A percentile compares a stretch with the other conserved stretches of the same genome.
Evolutionary conservation across 2,113 vertebrate species (phyloP).

Genomic region (Gasterosteus nipponicus): DNA sequence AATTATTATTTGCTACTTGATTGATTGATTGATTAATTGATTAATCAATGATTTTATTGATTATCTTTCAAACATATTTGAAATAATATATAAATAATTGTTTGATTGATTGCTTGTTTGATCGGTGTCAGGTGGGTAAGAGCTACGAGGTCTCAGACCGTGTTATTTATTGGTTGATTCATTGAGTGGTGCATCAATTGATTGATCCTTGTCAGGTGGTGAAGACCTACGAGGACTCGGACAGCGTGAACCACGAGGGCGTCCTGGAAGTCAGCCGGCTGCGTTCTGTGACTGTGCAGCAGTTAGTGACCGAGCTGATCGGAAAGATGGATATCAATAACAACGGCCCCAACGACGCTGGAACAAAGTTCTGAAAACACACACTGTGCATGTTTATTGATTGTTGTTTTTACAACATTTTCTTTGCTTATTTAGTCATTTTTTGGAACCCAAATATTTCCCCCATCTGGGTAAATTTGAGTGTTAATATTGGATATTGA

Average conservation of each 20-base stretch:
- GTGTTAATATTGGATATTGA: slow-evolving; percentile 43
- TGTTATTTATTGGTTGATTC: background rate
- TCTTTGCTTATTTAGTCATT: slow-evolving; percentile 18
- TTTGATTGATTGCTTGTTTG: background rate
- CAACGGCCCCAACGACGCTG: slow-evolving; percentile 65
- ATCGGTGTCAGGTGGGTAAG: background rate
- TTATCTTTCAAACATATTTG: background rate
- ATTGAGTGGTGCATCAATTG: background rate
- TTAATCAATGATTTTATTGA: background rate
- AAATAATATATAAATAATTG: background rate
- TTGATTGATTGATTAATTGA: background rate
- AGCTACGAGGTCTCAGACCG: background rate
- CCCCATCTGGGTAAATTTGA: slow-evolving; percentile 30
- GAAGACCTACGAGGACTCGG: slow-evolving; percentile 78
- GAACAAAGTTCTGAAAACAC: background rate
- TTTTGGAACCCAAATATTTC: slow-evolving; percentile 44
- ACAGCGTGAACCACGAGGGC: slow-evolving; percentile 78
- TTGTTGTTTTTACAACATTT: slow-evolving; percentile 4
- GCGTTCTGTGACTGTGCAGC: slow-evolving; percentile 79
- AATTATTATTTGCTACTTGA: no score
- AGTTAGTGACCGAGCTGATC: slow-evolving; percentile 81
- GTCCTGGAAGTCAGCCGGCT: slow-evolving; percentile 82
- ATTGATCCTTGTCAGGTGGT: slow-evolving; percentile 65
- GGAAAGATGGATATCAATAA: slow-evolving; percentile 80
- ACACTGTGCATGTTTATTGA: slow-evolving; percentile 34